These are phyloP conservation scores for Cheiracanthium punctorium DNA, from an alignment of 2,888 invertebrate species.

Conservation along the genomic window DNA sequence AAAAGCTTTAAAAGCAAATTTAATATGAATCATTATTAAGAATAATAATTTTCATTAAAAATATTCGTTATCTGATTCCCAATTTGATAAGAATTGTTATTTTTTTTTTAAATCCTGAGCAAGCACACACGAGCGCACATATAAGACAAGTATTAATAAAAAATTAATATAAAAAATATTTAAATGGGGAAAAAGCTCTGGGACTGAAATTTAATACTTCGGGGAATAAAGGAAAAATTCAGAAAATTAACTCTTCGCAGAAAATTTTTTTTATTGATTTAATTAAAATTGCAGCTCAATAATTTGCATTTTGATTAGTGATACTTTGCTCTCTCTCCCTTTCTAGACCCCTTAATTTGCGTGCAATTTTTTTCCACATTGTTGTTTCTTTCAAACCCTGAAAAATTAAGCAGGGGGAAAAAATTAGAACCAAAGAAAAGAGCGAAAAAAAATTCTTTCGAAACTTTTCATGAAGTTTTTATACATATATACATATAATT, in stretches of 20 bases:
- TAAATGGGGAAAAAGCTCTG: slow-evolving; percentile 10
- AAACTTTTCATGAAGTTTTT: slow-evolving; percentile 64
- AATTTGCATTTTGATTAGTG: slow-evolving; percentile 69
- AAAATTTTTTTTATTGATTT: slow-evolving; percentile 58
- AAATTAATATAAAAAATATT: slow-evolving; percentile 20
- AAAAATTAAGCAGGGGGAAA: background rate
- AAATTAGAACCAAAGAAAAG: slow-evolving; percentile 17
- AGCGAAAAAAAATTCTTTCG: slow-evolving; percentile 16
- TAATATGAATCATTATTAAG: too few species aligned
- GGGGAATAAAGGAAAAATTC: slow-evolving; percentile 42
- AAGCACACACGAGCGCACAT: too few species aligned
- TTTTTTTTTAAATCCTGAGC: too few species aligned
- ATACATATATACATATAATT: slow-evolving; percentile 56
- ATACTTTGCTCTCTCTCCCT: slow-evolving; percentile 31
- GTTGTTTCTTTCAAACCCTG: slow-evolving; percentile 14
- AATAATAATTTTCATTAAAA: background rate
- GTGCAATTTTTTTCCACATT: slow-evolving; percentile 34
- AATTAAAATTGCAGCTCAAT: slow-evolving; percentile 63
- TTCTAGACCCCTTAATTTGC: slow-evolving; percentile 48
- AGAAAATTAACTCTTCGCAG: slow-evolving; percentile 49
- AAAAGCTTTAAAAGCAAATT: too few species aligned
- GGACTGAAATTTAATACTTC: slow-evolving; percentile 33
- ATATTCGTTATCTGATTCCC: too few species aligned
- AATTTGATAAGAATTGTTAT: too few species aligned
- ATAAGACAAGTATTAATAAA: slow-evolving; percentile 29